phyloP scores from a whole-genome alignment of 2,888 invertebrate genomes.

The Drosophila koepferae region DNA sequence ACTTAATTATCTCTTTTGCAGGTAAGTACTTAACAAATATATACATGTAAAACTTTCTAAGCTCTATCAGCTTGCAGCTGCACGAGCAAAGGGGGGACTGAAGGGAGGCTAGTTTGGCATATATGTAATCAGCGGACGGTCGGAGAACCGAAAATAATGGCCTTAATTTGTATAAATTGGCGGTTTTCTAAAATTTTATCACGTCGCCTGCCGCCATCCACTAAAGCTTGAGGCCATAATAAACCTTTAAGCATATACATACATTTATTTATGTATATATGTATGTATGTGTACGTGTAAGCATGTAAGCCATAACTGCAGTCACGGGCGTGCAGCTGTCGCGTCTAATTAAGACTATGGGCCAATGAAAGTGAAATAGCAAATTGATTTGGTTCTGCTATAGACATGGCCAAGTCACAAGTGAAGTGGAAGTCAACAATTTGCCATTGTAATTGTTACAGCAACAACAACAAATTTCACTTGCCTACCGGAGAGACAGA shows the following conservation, averaged over 20 bases:
- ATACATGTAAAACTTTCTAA: slow-evolving; percentile 62
- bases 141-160: slow-evolving; percentile 57
- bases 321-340: slow-evolving; percentile 9
- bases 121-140: slow-evolving; percentile 51
- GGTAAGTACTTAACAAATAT: slow-evolving; percentile 25
- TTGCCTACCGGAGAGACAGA: slow-evolving; percentile 25
- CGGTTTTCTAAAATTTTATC: slow-evolving; percentile 80
- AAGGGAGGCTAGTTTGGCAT: slow-evolving; percentile 19
- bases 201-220: slow-evolving; percentile 64
- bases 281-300: background rate
- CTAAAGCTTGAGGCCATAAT: slow-evolving; percentile 41
- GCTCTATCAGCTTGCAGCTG: slow-evolving; percentile 24
- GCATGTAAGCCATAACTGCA: slow-evolving; percentile 29
- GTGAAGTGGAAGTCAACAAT: slow-evolving; percentile 58
- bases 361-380: slow-evolving; percentile 75
- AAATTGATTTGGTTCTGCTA: slow-evolving; percentile 38
- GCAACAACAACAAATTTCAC: slow-evolving; percentile 68
- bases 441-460: slow-evolving; percentile 54
- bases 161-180: slow-evolving; percentile 75
- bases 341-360: slow-evolving; percentile 55
- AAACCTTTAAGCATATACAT: background rate
- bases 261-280: background rate
- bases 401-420: background rate
- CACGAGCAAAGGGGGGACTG: background rate
- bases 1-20: slow-evolving; percentile 43